Percentiles rank a stretch among this genome's conserved stretches.
Evolutionary conservation across 2,888 invertebrate species (phyloP).

Genomic region (Congeria kusceri): DNA sequence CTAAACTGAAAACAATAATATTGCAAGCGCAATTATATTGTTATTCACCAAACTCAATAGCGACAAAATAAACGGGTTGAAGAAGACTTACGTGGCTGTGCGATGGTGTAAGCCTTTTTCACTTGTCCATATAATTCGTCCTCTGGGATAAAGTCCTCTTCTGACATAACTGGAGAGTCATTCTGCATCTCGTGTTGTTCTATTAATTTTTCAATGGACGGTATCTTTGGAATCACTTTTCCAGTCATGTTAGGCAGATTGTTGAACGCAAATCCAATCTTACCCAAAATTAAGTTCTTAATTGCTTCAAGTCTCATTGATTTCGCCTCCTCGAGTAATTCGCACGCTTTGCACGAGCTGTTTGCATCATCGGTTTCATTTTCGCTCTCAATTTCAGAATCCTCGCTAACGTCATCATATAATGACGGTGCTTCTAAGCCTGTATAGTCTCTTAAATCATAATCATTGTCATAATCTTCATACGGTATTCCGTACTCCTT

Average conservation of each 20-base stretch:
- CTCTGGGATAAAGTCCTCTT: slow-evolving; percentile 55
- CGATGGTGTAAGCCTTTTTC: slow-evolving; percentile 66
- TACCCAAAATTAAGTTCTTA: slow-evolving; percentile 67
- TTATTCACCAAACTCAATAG: too few relatives aligned
- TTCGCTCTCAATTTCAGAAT: neutral
- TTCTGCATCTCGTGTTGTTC: slow-evolving; percentile 70
- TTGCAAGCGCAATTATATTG: too few relatives aligned
- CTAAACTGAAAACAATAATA: too few relatives aligned
- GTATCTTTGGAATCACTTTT: slow-evolving; percentile 70
- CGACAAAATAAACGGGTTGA: too few relatives aligned
- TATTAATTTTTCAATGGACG: slow-evolving; percentile 68
- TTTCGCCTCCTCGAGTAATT: slow-evolving; percentile 60
- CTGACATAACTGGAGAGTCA: slow-evolving; percentile 60
- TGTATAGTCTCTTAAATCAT: neutral
- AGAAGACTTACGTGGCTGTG: slow-evolving; percentile 65
- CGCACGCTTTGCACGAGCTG: slow-evolving; percentile 54
- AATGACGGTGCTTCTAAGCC: neutral
- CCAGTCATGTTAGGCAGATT: slow-evolving; percentile 75
- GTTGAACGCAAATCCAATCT: slow-evolving; percentile 65
- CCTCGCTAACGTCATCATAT: neutral
- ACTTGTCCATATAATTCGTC: slow-evolving; percentile 68
- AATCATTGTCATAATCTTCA: neutral
- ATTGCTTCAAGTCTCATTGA: slow-evolving; percentile 60
- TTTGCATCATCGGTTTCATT: slow-evolving; percentile 12
- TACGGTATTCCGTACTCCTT: neutral